Evolutionary conservation across 2,113 vertebrate species (phyloP).

Genomic region (Halcyon malimbica): DNA sequence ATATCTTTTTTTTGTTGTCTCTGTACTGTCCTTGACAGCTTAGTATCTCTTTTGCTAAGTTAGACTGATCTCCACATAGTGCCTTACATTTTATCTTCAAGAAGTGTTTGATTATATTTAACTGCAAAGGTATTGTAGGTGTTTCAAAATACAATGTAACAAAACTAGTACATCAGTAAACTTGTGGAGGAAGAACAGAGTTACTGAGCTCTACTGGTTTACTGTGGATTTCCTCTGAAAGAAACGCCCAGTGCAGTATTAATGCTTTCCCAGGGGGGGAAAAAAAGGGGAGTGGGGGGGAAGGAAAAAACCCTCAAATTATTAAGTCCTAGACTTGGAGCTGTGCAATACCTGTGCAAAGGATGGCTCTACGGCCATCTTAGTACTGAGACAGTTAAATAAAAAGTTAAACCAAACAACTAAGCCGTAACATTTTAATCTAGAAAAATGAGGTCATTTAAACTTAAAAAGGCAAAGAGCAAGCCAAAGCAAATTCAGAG

Average conservation of each 20-base stretch:
- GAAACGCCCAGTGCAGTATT: background rate
- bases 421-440: background rate
- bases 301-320: no score
- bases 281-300: no score
- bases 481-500: background rate
- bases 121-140: background rate
- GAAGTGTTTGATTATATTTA: background rate
- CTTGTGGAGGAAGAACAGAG: background rate
- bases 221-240: background rate
- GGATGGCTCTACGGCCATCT: background rate
- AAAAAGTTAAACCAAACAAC: no score
- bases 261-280: background rate
- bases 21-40: background rate
- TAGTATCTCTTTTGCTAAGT: background rate
- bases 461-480: background rate
- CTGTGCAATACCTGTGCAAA: background rate
- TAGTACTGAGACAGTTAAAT: background rate
- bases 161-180: background rate
- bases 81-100: background rate
- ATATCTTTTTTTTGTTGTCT: background rate
- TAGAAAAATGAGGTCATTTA: background rate
- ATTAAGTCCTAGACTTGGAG: background rate
- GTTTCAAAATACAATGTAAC: background rate
- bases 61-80: background rate
- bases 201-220: background rate